Conservation (phyloP, 1,140 invertebrate species). For the Phenacoccus solenopsis region DNA sequence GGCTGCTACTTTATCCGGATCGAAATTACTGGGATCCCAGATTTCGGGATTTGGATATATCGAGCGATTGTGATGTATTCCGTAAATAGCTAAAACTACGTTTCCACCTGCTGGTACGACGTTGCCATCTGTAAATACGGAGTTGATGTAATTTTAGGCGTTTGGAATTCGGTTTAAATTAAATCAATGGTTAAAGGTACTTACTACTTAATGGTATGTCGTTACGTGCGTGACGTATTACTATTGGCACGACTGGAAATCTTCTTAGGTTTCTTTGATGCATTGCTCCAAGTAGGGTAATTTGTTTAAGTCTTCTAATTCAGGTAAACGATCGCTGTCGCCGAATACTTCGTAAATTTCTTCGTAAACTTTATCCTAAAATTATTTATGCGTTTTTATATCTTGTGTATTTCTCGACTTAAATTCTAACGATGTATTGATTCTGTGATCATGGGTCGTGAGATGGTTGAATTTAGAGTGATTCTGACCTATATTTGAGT, state of each 20-base stretch:
- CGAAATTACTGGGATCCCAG: constrained; percentile 44
- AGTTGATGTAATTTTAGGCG: too few species aligned
- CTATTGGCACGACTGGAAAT: constrained; percentile 45
- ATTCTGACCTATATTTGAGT: too few species aligned
- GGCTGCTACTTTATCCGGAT: constrained; percentile 34
- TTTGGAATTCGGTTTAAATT: neutral
- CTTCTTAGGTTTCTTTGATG: constrained; percentile 24
- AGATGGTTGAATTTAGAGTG: too few species aligned
- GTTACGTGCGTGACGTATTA: constrained; percentile 40
- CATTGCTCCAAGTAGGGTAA: constrained; percentile 26
- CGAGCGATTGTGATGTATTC: constrained; percentile 37
- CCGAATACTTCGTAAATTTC: constrained; percentile 40
- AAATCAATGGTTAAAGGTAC: neutral
- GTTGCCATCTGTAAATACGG: neutral
- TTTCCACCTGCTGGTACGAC: constrained; percentile 17
- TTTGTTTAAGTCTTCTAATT: constrained; percentile 39
- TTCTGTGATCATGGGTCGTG: too few species aligned
- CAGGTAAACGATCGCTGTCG: constrained; percentile 33
- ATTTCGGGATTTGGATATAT: constrained; percentile 40
- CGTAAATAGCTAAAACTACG: constrained; percentile 4
- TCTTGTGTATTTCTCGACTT: too few species aligned
- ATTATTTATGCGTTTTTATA: too few species aligned
- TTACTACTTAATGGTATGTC: constrained; percentile 39
- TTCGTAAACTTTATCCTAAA: constrained; percentile 33
- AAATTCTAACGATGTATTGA: too few species aligned